These are phyloP conservation scores for Vanessa cardui DNA, from an alignment of 2,888 invertebrate species.

Conservation along the genomic window DNA sequence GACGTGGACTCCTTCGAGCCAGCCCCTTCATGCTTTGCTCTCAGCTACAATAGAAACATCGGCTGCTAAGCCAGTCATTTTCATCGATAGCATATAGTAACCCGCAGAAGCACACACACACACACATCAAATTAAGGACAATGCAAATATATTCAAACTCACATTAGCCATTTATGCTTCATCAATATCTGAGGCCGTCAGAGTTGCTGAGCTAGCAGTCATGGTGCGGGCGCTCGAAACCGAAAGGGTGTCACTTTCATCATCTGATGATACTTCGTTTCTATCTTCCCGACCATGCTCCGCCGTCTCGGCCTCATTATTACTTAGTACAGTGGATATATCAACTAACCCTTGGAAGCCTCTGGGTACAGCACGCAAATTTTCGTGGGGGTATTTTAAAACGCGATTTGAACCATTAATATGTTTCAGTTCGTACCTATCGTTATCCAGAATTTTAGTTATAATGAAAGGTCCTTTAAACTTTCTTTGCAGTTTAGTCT, in stretches of 20 bases:
- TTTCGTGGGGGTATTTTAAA: no score
- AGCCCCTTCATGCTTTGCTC: not conserved
- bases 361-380: no score
- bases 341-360: no score
- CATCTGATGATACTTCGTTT: not conserved
- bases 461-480: no score
- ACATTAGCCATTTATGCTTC: not conserved
- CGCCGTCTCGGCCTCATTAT: no score
- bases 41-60: not conserved
- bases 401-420: no score
- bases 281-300: no score
- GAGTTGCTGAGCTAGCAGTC: constrained; percentile 1
- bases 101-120: not conserved
- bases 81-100: not conserved
- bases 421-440: no score
- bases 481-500: no score
- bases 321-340: no score
- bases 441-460: no score
- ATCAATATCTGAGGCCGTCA: not conserved
- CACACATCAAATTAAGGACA: not conserved
- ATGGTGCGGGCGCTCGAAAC: constrained; percentile 1
- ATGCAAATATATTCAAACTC: not conserved
- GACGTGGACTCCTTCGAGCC: not conserved
- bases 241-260: constrained; percentile 3
- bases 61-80: not conserved